A percentile compares a stretch with the other conserved stretches of the same genome.
Evolutionary conservation across 2,888 invertebrate genomes (phyloP).

Genomic region (Epirrhoe alternata): DNA sequence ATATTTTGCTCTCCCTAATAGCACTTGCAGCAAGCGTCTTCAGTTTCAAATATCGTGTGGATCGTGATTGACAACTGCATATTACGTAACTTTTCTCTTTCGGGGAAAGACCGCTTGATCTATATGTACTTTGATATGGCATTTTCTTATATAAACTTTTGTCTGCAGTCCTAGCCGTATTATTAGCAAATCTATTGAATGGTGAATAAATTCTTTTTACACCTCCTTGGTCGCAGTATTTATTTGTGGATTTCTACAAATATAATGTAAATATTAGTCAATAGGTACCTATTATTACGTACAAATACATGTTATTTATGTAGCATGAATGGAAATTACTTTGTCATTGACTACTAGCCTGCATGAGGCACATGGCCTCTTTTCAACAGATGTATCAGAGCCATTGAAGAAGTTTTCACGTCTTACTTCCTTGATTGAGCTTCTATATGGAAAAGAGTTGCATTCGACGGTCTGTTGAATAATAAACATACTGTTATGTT

Average conservation of each 20-base stretch:
- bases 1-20: slow-evolving; percentile 81
- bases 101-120: slow-evolving; percentile 58
- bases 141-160: slow-evolving; percentile 32
- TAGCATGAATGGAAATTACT: slow-evolving; percentile 2
- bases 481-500: not conserved
- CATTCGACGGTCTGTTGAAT: slow-evolving; percentile 23
- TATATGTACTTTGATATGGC: slow-evolving; percentile 43
- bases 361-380: slow-evolving; percentile 19
- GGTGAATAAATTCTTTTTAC: slow-evolving; percentile 52
- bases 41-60: slow-evolving; percentile 61
- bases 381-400: slow-evolving; percentile 15
- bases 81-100: slow-evolving; percentile 73
- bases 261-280: not conserved
- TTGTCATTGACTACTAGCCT: slow-evolving; percentile 8
- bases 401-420: not conserved
- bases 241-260: slow-evolving; percentile 29
- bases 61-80: slow-evolving; percentile 63
- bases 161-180: slow-evolving; percentile 31
- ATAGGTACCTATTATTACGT: not conserved
- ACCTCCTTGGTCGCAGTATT: slow-evolving; percentile 46
- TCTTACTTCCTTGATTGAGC: slow-evolving; percentile 2
- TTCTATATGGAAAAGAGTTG: slow-evolving; percentile 19
- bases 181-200: slow-evolving; percentile 53
- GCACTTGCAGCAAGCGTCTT: slow-evolving; percentile 78
- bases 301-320: not conserved